Conservation (phyloP, 2,797 vertebrate genomes). For the Ptychadena robeensis region DNA sequence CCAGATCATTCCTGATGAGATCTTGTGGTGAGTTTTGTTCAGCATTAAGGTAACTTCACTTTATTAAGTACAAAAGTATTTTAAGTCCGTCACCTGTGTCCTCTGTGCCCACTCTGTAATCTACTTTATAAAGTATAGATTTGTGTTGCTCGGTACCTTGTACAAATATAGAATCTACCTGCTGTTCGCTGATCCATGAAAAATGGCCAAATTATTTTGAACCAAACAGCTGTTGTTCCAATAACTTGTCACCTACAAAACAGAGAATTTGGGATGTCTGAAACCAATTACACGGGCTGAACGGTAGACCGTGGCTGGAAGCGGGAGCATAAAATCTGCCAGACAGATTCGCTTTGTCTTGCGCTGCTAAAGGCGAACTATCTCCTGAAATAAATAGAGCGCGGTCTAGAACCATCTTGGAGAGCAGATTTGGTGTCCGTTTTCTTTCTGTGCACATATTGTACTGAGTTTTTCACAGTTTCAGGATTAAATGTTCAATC, state of each 20-base stretch:
- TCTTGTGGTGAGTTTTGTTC: too few species aligned
- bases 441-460: neutral
- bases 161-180: neutral
- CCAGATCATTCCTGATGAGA: too few species aligned
- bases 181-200: neutral
- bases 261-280: neutral
- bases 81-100: too few species aligned
- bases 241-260: slow-evolving; percentile 3
- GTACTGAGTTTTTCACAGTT: neutral
- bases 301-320: neutral
- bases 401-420: neutral
- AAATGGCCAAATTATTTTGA: slow-evolving; percentile 26
- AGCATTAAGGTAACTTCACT: too few species aligned
- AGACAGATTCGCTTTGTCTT: neutral
- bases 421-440: neutral
- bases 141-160: too few species aligned
- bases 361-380: slow-evolving; percentile 3
- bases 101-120: too few species aligned
- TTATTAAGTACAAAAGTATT: too few species aligned
- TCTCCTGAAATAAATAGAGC: slow-evolving; percentile 1
- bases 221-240: slow-evolving; percentile 29
- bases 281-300: slow-evolving; percentile 12
- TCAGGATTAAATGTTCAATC: neutral
- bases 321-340: slow-evolving; percentile 5
- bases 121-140: too few species aligned